Percentiles rank a stretch among this genome's conserved stretches.
Conservation (phyloP, 2,113 vertebrate species). For the Cettia cetti region DNA sequence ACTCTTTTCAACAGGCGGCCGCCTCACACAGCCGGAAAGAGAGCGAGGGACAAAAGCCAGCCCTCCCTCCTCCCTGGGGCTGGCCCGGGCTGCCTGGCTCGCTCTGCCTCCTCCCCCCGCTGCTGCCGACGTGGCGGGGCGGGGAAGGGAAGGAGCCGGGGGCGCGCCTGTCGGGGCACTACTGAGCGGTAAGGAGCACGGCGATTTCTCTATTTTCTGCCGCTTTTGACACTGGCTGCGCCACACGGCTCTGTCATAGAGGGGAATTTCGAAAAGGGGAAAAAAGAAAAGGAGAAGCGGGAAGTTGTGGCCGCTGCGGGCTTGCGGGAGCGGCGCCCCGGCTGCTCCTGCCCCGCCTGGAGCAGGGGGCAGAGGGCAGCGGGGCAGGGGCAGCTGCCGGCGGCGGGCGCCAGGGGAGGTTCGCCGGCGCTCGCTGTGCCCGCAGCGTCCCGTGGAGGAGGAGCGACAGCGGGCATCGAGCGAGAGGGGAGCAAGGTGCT, state of each 20-base stretch:
- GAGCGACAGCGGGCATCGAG: not conserved
- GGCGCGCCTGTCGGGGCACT: not conserved
- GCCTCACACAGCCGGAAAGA: not conserved
- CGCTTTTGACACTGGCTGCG: not conserved
- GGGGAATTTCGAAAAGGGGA: not conserved
- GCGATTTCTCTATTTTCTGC: not conserved
- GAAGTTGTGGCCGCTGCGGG: not conserved
- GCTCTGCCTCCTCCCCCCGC: constrained; percentile 38
- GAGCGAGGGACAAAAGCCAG: rapidly evolving
- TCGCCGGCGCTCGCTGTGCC: not conserved
- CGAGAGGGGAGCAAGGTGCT: not conserved
- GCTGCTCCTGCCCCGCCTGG: not conserved
- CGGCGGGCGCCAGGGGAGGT: not conserved
- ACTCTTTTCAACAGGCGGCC: rapidly evolving
- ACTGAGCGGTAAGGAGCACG: constrained; percentile 53
- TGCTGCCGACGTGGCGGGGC: constrained; percentile 75
- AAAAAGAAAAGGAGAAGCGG: not conserved
- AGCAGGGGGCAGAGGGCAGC: not conserved
- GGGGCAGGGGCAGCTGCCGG: not conserved
- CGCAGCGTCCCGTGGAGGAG: not conserved
- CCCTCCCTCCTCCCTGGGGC: not conserved
- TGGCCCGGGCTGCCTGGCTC: not conserved
- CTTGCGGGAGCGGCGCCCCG: not conserved
- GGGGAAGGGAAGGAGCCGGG: not conserved
- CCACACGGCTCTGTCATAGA: not conserved